Evolutionary conservation across 2,888 invertebrate genomes (phyloP).

Genomic region (Monochamus alternatus): DNA sequence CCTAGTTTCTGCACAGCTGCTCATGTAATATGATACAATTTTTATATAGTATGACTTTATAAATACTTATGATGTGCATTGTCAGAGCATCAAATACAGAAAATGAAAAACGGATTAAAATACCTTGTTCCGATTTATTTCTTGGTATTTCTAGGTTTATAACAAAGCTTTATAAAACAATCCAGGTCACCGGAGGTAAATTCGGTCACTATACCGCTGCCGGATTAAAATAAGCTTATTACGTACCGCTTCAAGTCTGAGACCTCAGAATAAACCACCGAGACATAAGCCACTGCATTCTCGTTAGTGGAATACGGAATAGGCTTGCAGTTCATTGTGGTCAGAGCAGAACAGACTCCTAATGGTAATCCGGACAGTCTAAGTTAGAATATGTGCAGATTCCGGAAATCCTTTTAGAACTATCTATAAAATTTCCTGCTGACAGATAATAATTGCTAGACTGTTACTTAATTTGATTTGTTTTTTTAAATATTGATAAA

Average conservation of each 20-base stretch:
- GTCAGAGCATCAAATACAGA: no score
- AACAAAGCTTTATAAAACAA: neutral
- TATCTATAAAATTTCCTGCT: no score
- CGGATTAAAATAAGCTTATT: conserved; percentile 12
- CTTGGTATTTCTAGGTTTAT: no score
- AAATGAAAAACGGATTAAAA: no score
- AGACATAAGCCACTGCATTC: conserved; percentile 13
- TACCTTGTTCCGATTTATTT: no score
- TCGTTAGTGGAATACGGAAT: conserved; percentile 12
- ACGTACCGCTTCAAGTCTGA: neutral
- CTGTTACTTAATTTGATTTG: no score
- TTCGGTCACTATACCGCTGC: neutral
- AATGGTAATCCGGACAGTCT: conserved; percentile 6
- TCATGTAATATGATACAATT: no score
- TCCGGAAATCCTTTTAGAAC: neutral
- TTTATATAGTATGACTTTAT: no score
- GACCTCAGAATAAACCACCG: conserved; percentile 3
- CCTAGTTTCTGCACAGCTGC: no score
- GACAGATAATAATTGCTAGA: no score
- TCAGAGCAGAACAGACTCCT: neutral
- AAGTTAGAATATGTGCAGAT: neutral
- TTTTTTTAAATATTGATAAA: no score
- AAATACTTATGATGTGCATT: no score
- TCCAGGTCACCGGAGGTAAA: neutral
- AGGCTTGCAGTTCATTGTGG: conserved; percentile 8